These are phyloP conservation scores for Drosophila lacicola DNA, from an alignment of 2,888 invertebrate species.

Conservation along the genomic window DNA sequence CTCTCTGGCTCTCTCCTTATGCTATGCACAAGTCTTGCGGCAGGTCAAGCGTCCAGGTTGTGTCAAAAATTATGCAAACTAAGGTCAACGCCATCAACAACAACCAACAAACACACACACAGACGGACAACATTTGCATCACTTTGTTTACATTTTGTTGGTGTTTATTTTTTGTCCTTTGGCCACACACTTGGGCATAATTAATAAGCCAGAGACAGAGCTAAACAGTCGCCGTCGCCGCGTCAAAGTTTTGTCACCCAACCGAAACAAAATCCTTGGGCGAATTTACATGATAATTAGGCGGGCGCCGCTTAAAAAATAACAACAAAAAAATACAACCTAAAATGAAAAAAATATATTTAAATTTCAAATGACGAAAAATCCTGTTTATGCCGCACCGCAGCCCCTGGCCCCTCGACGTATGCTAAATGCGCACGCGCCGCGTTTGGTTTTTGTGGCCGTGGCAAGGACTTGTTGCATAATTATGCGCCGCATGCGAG, in stretches of 20 bases:
- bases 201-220: conserved; percentile 73
- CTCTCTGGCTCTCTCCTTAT: not conserved
- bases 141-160: conserved; percentile 55
- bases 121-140: conserved; percentile 61
- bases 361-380: conserved; percentile 77
- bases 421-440: conserved; percentile 83
- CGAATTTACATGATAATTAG: conserved; percentile 79
- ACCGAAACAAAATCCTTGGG: conserved; percentile 52
- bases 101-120: conserved; percentile 29
- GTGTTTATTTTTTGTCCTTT: conserved; percentile 56
- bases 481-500: conserved; percentile 74
- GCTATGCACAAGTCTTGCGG: conserved; percentile 47
- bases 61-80: conserved; percentile 75
- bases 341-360: conserved; percentile 53
- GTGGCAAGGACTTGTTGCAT: conserved; percentile 81
- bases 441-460: conserved; percentile 59
- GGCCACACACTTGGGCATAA: conserved; percentile 81
- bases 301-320: conserved; percentile 49
- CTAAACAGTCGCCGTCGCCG: conserved; percentile 27
- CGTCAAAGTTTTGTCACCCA: conserved; percentile 54
- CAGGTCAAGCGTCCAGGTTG: conserved; percentile 69
- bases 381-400: conserved; percentile 70
- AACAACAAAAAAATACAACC: conserved; percentile 24
- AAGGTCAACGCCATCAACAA: conserved; percentile 65
- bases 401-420: conserved; percentile 13